These are phyloP conservation scores for Capromys pilorides DNA, from an alignment of 2,797 vertebrate genomes.

Conservation along the genomic window DNA sequence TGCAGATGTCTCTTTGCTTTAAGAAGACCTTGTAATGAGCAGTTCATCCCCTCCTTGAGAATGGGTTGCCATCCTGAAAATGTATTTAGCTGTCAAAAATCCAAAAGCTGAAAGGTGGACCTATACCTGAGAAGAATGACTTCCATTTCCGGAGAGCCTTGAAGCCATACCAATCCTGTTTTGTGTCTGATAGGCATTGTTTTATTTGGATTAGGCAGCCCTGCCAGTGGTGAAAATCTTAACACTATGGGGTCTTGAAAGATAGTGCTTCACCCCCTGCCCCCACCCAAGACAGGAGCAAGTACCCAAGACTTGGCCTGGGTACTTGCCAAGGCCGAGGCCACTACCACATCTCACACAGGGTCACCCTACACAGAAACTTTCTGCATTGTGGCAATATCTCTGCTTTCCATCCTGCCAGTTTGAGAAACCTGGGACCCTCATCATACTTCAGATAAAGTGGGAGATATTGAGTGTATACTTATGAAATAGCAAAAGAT, in stretches of 20 bases:
- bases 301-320: neutral
- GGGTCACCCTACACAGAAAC: no score
- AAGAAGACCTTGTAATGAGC: slow-evolving; percentile 1
- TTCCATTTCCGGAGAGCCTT: neutral
- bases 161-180: neutral
- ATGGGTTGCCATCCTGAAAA: neutral
- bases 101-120: slow-evolving; percentile 19
- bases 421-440: neutral
- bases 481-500: neutral
- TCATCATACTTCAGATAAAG: neutral
- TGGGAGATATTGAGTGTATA: neutral
- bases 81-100: neutral
- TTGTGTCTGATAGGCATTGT: neutral
- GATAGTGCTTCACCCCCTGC: no score
- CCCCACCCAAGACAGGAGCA: neutral
- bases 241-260: neutral
- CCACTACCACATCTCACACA: neutral
- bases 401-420: neutral
- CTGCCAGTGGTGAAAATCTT: neutral
- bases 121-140: neutral
- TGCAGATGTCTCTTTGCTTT: slow-evolving; percentile 21
- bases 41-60: neutral
- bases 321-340: neutral
- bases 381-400: neutral
- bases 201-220: neutral